Conservation (phyloP, 2,113 vertebrate genomes). For the Psilopogon haemacephalus region DNA sequence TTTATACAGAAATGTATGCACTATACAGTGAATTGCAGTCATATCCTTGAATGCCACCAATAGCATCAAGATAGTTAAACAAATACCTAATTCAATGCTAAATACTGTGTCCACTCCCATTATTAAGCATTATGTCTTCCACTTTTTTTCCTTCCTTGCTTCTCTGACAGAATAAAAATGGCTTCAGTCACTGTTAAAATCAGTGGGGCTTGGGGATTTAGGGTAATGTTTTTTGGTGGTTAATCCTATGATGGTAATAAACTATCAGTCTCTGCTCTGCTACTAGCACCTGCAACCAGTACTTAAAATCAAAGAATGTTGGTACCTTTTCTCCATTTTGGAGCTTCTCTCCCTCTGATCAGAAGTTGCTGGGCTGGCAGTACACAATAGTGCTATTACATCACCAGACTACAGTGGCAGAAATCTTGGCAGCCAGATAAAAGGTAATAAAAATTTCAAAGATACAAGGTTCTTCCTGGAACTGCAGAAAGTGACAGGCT, state of each 20-base stretch:
- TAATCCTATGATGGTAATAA: neutral
- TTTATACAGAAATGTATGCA: neutral
- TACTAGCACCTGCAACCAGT: neutral
- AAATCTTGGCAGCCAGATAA: slow-evolving; percentile 52
- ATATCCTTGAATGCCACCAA: rapidly evolving
- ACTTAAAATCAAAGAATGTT: neutral
- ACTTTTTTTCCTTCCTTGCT: neutral
- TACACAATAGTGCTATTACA: neutral
- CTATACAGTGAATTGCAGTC: neutral
- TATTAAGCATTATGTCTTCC: neutral
- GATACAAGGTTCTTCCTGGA: slow-evolving; percentile 47
- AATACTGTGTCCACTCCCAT: neutral
- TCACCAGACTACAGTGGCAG: neutral
- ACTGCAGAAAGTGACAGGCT: slow-evolving; percentile 32
- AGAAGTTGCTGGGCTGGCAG: neutral
- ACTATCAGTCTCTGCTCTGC: neutral
- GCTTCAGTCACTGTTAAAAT: neutral
- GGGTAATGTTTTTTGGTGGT: neutral
- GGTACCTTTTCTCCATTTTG: neutral
- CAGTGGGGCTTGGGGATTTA: neutral
- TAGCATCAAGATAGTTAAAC: neutral
- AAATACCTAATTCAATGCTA: neutral
- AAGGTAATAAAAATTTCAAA: slow-evolving; percentile 70
- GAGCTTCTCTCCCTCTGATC: neutral
- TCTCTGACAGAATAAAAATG: neutral